phyloP scores from a whole-genome alignment of 37 sponge, comb jelly and placozoan genomes.

The Halichondria panicea region DNA sequence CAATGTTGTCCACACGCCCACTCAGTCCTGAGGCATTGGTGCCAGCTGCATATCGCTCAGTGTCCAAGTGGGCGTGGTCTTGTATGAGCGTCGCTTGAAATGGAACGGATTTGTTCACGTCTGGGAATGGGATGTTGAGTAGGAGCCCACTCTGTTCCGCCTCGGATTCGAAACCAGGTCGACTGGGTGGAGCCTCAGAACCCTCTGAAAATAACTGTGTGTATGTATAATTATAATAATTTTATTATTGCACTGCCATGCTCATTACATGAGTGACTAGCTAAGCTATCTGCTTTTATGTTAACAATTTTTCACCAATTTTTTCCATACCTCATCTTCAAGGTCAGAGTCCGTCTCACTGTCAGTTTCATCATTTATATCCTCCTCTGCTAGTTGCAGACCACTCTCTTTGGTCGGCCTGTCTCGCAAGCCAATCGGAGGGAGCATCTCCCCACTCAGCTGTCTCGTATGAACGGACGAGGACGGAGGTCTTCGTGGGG shows the following conservation, averaged over 20 bases:
- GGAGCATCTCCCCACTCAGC: no score
- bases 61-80: slow-evolving; percentile 57
- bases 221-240: not conserved
- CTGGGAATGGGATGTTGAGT: slow-evolving; percentile 21
- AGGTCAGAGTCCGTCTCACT: no score
- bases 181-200: slow-evolving; percentile 40
- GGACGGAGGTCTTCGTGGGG: no score
- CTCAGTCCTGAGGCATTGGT: slow-evolving; percentile 37
- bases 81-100: slow-evolving; percentile 84
- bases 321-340: no score
- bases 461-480: no score
- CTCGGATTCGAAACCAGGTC: slow-evolving; percentile 47
- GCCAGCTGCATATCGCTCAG: slow-evolving; percentile 15
- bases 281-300: not conserved
- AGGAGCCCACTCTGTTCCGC: slow-evolving; percentile 26
- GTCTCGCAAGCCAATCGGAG: no score
- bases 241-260: not conserved
- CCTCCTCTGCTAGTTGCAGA: no score
- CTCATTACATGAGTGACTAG: not conserved
- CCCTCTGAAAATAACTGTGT: not conserved
- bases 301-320: no score
- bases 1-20: slow-evolving; percentile 68
- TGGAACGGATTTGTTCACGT: not conserved
- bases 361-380: no score
- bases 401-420: no score